phyloP scores from a whole-genome alignment of 37 sponge, comb jelly and placozoan genomes.

The Chondrilla cf. caribensis region DNA sequence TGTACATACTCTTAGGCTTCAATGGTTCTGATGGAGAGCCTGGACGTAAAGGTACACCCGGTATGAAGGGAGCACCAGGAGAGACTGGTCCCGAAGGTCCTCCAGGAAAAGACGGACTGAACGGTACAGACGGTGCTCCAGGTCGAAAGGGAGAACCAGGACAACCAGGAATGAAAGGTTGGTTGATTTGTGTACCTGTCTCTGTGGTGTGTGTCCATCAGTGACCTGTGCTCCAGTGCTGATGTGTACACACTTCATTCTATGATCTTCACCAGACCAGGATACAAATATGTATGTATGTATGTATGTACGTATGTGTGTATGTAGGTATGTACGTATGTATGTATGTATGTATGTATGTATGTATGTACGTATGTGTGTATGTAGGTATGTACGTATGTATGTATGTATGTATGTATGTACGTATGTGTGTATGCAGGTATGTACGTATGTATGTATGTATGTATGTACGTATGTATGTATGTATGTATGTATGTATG shows the following conservation, averaged over 20 bases:
- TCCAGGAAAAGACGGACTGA: slow-evolving; percentile 13
- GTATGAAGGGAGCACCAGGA: neutral
- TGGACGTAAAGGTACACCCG: neutral
- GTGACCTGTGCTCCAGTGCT: too few species aligned
- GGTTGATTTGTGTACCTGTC: neutral
- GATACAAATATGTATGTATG: too few species aligned
- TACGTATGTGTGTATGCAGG: neutral
- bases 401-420: neutral
- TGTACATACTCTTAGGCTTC: slow-evolving; percentile 11
- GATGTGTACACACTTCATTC: neutral
- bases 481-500: neutral
- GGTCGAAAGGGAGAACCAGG: neutral
- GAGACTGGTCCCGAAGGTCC: neutral
- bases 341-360: too few species aligned
- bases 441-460: neutral
- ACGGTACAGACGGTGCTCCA: slow-evolving; percentile 34
- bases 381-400: neutral
- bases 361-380: neutral
- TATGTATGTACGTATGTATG: too few species aligned
- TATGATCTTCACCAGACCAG: too few species aligned
- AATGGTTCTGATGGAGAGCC: slow-evolving; percentile 11
- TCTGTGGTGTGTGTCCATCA: neutral
- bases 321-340: too few species aligned
- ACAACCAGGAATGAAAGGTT: slow-evolving; percentile 6
- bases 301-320: too few species aligned